These are phyloP conservation scores for Chymomyza amoena DNA, from an alignment of 2,888 invertebrate genomes.

Conservation along the genomic window DNA sequence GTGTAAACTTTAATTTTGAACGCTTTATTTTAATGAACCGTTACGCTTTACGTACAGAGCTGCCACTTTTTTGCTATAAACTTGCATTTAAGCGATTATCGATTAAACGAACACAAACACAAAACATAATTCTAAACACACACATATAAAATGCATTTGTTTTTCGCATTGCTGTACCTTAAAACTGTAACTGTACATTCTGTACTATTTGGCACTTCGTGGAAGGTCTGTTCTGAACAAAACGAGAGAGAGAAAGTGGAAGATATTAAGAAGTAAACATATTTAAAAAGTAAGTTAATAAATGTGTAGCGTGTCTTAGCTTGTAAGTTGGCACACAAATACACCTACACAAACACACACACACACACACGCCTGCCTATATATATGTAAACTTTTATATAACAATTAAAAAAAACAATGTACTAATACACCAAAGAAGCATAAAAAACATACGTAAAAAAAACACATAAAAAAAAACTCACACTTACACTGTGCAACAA, in stretches of 20 bases:
- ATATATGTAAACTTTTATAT: constrained; percentile 61
- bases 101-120: constrained; percentile 13
- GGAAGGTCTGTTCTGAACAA: constrained; percentile 54
- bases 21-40: constrained; percentile 62
- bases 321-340: constrained; percentile 53
- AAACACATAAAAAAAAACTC: constrained; percentile 4
- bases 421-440: constrained; percentile 48
- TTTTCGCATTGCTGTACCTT: constrained; percentile 72
- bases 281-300: constrained; percentile 65
- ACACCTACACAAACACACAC: constrained; percentile 33
- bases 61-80: constrained; percentile 57
- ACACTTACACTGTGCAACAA: constrained; percentile 12
- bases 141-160: constrained; percentile 38
- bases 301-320: constrained; percentile 65
- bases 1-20: constrained; percentile 47
- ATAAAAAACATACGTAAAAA: constrained; percentile 51
- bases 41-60: constrained; percentile 67
- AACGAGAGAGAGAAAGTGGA: constrained; percentile 20
- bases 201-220: constrained; percentile 64
- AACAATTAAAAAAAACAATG: constrained; percentile 33
- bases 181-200: constrained; percentile 62
- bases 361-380: constrained; percentile 44
- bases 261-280: constrained; percentile 27
- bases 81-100: constrained; percentile 8
- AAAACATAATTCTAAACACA: constrained; percentile 9